Percentiles rank a stretch among this genome's conserved stretches.
Evolutionary conservation across 2,113 vertebrate species (phyloP).

Genomic region (Syngnathus floridae): DNA sequence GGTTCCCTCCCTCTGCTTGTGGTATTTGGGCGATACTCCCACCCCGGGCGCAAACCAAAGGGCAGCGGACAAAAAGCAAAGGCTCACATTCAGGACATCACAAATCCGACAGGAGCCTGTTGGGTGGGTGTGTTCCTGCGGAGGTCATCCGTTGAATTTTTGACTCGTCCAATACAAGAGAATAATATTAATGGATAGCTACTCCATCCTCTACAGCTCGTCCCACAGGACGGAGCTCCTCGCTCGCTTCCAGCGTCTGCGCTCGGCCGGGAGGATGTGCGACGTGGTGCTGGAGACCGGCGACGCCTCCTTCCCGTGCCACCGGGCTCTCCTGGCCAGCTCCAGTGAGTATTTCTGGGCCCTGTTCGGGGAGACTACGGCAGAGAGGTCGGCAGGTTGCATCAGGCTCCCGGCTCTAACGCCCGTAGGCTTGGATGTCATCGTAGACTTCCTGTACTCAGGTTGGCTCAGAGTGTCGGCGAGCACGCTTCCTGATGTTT

Average conservation of each 20-base stretch:
- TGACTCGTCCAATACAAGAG: slow-evolving; percentile 34
- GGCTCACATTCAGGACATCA: not conserved
- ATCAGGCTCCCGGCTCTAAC: slow-evolving; percentile 79
- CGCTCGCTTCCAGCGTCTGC: slow-evolving; percentile 80
- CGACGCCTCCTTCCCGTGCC: slow-evolving; percentile 82
- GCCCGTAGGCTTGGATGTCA: slow-evolving; percentile 72
- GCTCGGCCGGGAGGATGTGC: slow-evolving; percentile 79
- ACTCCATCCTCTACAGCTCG: slow-evolving; percentile 87
- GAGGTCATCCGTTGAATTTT: slow-evolving; percentile 34
- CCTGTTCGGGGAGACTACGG: slow-evolving; percentile 84
- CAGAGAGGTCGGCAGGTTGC: slow-evolving; percentile 72
- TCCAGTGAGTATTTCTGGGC: slow-evolving; percentile 93
- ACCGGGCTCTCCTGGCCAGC: slow-evolving; percentile 85
- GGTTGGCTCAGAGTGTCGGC: slow-evolving; percentile 85
- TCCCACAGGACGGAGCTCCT: slow-evolving; percentile 76
- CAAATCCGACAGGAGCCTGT: not conserved
- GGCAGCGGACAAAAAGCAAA: slow-evolving; percentile 24
- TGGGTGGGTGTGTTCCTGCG: slow-evolving; percentile 10
- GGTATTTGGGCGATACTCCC: slow-evolving; percentile 37
- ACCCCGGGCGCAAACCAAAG: slow-evolving; percentile 37
- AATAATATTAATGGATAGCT: slow-evolving; percentile 66
- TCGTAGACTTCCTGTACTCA: slow-evolving; percentile 93
- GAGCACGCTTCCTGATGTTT: slow-evolving; percentile 74
- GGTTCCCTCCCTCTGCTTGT: slow-evolving; percentile 1
- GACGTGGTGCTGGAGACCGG: slow-evolving; percentile 85